Evolutionary conservation across 2,888 invertebrate genomes (phyloP).

Genomic region (Tridacna gigas): DNA sequence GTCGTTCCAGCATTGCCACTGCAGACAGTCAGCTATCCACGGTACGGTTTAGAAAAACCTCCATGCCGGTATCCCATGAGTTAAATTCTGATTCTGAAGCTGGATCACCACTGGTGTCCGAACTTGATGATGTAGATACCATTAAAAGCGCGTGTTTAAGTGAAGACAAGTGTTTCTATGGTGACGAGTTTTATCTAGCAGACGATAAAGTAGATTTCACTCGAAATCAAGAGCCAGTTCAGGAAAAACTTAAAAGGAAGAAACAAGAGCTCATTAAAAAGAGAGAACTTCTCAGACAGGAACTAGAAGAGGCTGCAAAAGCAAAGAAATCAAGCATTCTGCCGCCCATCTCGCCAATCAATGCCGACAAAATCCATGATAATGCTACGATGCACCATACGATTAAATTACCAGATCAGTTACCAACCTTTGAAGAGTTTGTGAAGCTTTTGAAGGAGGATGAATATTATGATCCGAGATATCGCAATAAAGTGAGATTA

Average conservation of each 20-base stretch:
- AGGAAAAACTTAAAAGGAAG: constrained; percentile 37
- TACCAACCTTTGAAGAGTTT: constrained; percentile 59
- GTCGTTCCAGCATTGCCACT: neutral
- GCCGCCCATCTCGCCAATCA: constrained; percentile 8
- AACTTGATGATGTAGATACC: neutral
- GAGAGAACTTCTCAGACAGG: constrained; percentile 1
- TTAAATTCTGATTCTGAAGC: neutral
- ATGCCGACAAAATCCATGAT: constrained; percentile 7
- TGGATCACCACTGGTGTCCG: neutral
- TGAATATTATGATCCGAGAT: constrained; percentile 48
- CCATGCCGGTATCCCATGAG: neutral
- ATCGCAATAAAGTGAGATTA: constrained; percentile 38
- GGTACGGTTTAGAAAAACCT: neutral
- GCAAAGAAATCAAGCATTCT: neutral
- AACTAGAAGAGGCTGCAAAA: neutral
- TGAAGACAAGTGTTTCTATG: constrained; percentile 40
- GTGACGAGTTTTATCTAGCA: constrained; percentile 57
- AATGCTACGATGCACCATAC: constrained; percentile 13
- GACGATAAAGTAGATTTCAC: constrained; percentile 19
- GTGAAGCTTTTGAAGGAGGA: constrained; percentile 45
- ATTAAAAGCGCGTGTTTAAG: neutral
- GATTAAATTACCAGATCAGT: constrained; percentile 47
- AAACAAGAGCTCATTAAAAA: constrained; percentile 43
- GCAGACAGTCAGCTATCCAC: constrained; percentile 1
- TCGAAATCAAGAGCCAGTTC: neutral